Evolutionary conservation across 2,113 vertebrate species (phyloP).

Genomic region (Paradoxurus hermaphroditus): DNA sequence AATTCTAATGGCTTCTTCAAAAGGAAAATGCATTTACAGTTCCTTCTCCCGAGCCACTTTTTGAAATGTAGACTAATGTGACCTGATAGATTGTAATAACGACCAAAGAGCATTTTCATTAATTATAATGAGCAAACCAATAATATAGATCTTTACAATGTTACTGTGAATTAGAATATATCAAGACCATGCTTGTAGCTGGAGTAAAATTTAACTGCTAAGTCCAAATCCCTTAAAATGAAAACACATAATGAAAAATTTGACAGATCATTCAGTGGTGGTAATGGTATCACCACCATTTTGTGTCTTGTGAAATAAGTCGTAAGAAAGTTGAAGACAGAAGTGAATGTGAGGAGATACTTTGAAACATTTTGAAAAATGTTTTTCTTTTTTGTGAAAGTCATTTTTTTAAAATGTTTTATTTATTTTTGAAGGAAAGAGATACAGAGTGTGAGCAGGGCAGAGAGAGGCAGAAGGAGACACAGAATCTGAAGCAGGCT

Average conservation of each 20-base stretch:
- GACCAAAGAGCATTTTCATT: constrained; percentile 33
- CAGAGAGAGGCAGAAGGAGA: too few species aligned
- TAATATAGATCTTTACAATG: neutral
- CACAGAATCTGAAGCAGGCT: too few species aligned
- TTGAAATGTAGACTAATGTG: constrained; percentile 42
- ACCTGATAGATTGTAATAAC: constrained; percentile 12
- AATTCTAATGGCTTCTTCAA: neutral
- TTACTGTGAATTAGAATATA: neutral
- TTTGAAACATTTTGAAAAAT: constrained; percentile 20
- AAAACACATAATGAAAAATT: neutral
- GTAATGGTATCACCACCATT: neutral
- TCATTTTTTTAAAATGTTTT: too few species aligned
- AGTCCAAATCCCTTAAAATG: neutral
- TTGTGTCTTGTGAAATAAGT: neutral
- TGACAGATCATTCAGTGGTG: neutral
- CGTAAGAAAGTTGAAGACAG: neutral
- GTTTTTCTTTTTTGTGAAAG: too few species aligned
- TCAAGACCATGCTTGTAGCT: neutral
- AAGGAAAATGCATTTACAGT: constrained; percentile 4
- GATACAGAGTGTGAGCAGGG: too few species aligned
- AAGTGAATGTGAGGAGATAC: neutral
- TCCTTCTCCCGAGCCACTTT: constrained; percentile 15
- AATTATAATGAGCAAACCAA: constrained; percentile 1
- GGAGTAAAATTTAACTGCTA: neutral
- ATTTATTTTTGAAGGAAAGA: too few species aligned